Evolutionary conservation across 1,140 invertebrate genomes (phyloP).

Genomic region (Cephus cinctus): DNA sequence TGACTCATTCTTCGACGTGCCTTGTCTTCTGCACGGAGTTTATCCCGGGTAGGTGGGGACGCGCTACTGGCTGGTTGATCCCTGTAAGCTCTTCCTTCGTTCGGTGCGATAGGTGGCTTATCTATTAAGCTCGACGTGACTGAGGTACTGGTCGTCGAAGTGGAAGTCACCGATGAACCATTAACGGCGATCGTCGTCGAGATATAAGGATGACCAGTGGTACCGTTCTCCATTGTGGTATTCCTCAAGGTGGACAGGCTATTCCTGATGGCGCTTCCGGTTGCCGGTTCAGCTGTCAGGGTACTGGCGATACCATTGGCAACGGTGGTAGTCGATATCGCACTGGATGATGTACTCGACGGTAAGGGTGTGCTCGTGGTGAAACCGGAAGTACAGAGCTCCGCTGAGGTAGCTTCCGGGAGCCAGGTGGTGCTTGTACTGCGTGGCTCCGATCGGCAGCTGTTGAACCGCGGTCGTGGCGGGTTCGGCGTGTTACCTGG

Average conservation of each 20-base stretch:
- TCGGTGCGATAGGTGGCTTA: slow-evolving; percentile 42
- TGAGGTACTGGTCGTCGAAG: not conserved
- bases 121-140: slow-evolving; percentile 25
- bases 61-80: slow-evolving; percentile 70
- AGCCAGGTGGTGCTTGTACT: slow-evolving; percentile 37
- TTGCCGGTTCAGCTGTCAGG: slow-evolving; percentile 20
- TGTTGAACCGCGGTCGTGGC: slow-evolving; percentile 55
- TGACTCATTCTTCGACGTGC: slow-evolving; percentile 55
- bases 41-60: slow-evolving; percentile 72
- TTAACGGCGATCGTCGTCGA: slow-evolving; percentile 2
- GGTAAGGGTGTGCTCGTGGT: slow-evolving; percentile 13
- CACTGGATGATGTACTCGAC: too few species aligned
- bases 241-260: slow-evolving; percentile 33
- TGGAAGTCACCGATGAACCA: not conserved
- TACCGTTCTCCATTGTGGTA: slow-evolving; percentile 39
- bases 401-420: slow-evolving; percentile 29
- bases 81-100: slow-evolving; percentile 50
- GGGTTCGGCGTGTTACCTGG: slow-evolving; percentile 53
- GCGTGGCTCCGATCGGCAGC: slow-evolving; percentile 53
- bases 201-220: slow-evolving; percentile 21
- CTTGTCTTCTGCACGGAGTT: slow-evolving; percentile 71
- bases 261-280: slow-evolving; percentile 18
- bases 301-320: slow-evolving; percentile 29
- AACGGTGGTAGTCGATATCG: slow-evolving; percentile 13
- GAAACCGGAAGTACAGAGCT: slow-evolving; percentile 33